Evolutionary conservation across 2,797 vertebrate genomes (phyloP).

Genomic region (Momotus momota): DNA sequence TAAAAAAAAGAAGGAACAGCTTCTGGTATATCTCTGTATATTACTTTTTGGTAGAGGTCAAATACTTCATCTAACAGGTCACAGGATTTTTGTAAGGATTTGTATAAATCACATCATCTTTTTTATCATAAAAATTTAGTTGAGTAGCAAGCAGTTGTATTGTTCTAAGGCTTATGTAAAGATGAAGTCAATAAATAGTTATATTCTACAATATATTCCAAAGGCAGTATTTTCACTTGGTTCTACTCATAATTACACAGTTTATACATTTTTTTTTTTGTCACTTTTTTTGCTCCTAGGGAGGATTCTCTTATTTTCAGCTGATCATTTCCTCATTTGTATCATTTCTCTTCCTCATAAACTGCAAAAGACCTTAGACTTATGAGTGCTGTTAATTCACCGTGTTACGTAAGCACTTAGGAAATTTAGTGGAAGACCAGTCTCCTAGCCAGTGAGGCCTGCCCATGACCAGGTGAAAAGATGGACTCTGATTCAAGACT

Average conservation of each 20-base stretch:
- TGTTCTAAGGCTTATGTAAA: background rate
- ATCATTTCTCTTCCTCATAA: background rate
- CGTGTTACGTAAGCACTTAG: background rate
- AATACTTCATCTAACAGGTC: background rate
- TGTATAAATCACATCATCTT: background rate
- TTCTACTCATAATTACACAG: background rate
- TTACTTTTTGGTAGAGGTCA: background rate
- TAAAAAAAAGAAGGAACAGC: background rate
- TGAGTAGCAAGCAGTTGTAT: background rate
- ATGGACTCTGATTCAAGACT: background rate
- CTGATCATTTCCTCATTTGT: background rate
- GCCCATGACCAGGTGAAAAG: background rate
- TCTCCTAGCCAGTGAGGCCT: fast-evolving
- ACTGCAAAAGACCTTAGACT: background rate
- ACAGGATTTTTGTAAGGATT: background rate
- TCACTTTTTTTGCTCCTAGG: background rate
- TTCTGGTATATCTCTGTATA: background rate
- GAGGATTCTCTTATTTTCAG: background rate
- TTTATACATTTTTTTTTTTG: background rate
- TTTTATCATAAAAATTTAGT: background rate
- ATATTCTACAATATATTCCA: background rate
- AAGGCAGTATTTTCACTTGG: background rate
- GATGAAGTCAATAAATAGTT: background rate
- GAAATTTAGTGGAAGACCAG: background rate
- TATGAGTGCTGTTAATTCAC: background rate